Evolutionary conservation across 1,140 invertebrate species (phyloP).

Genomic region (Drosophila neocordata): DNA sequence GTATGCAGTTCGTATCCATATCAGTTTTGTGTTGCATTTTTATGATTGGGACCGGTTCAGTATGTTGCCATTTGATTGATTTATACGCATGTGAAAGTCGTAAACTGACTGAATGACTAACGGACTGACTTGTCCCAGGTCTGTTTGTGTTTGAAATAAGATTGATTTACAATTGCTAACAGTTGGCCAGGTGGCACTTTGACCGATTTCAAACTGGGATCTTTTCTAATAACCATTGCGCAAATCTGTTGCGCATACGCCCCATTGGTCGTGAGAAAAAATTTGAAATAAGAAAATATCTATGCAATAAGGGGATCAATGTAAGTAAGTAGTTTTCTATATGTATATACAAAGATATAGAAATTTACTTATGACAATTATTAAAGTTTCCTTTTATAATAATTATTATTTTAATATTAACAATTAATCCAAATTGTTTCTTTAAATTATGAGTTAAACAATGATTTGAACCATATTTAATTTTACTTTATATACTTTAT

Average conservation of each 20-base stretch:
- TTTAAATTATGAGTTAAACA: no score
- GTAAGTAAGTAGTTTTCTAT: no score
- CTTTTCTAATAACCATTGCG: conserved; percentile 25
- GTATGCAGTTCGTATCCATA: conserved; percentile 9
- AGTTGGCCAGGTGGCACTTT: conserved; percentile 48
- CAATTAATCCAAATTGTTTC: no score
- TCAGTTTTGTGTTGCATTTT: conserved; percentile 25
- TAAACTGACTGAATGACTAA: neutral
- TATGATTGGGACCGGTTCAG: conserved; percentile 33
- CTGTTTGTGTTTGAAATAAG: conserved; percentile 31
- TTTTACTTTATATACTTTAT: no score
- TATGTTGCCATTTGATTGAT: conserved; percentile 52
- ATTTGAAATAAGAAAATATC: neutral
- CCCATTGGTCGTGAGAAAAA: conserved; percentile 36
- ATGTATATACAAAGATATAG: no score
- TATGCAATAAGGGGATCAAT: neutral
- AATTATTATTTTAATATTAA: no score
- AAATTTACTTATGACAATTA: no score
- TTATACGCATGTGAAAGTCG: conserved; percentile 70
- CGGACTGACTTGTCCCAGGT: conserved; percentile 1
- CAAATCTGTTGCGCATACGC: conserved; percentile 60
- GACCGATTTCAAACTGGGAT: conserved; percentile 26
- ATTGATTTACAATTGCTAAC: conserved; percentile 58
- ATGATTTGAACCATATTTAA: no score
- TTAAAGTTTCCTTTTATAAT: no score